phyloP scores from a whole-genome alignment of 1,140 invertebrate genomes.

The Charaxes varanes region DNA sequence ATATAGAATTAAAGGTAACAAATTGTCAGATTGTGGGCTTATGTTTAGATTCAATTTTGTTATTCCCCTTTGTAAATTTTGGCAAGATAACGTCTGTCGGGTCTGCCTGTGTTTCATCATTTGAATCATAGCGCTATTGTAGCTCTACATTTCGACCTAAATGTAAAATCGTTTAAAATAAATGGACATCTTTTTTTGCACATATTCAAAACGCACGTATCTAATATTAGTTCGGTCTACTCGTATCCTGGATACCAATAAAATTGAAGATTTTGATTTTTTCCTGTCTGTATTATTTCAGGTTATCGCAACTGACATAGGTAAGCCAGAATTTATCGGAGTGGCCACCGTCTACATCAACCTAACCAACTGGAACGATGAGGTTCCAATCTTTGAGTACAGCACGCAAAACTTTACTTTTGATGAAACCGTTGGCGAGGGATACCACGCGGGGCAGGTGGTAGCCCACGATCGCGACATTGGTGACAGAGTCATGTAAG shows the following conservation, averaged over 20 bases:
- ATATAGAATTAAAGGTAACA: conserved; percentile 41
- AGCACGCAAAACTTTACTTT: conserved; percentile 41
- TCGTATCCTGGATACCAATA: conserved; percentile 1
- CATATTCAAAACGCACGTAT: no score
- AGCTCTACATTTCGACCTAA: no score
- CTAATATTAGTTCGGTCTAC: no score
- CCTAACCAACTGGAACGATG: conserved; percentile 76
- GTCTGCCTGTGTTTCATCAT: no score
- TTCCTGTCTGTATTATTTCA: no score
- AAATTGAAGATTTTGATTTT: background rate
- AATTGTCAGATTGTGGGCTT: no score
- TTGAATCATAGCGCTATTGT: no score
- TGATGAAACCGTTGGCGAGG: conserved; percentile 65
- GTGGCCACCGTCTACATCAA: conserved; percentile 60
- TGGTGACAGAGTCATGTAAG: conserved; percentile 73
- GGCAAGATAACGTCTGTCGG: no score
- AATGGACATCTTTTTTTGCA: no score
- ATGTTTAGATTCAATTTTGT: no score
- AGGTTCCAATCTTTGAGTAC: conserved; percentile 70
- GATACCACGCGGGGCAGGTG: conserved; percentile 50
- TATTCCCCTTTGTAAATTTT: no score
- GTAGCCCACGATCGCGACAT: conserved; percentile 72
- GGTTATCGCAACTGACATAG: conserved; percentile 67
- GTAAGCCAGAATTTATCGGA: conserved; percentile 42
- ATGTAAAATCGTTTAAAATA: no score